phyloP scores from a whole-genome alignment of 2,888 invertebrate species.

The Drosophila recens region DNA sequence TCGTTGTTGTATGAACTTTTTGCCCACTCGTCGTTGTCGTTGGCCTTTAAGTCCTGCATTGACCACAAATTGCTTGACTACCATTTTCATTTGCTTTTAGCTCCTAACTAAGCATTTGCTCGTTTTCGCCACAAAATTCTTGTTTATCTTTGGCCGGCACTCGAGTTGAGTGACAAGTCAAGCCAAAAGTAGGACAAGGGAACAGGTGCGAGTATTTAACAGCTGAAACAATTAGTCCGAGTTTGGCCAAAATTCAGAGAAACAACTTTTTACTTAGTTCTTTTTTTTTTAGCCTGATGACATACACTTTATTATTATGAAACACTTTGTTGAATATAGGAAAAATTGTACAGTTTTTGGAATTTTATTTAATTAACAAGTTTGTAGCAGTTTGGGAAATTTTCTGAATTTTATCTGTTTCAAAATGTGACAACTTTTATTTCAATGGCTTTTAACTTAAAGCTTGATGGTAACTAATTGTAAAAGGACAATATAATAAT shows the following conservation, averaged over 20 bases:
- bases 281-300: not conserved
- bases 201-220: conserved; percentile 50
- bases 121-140: conserved; percentile 41
- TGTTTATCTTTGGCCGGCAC: conserved; percentile 55
- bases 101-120: conserved; percentile 62
- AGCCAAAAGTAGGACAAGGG: conserved; percentile 20
- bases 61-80: conserved; percentile 77
- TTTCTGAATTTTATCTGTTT: not conserved
- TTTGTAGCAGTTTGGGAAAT: not conserved
- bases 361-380: not conserved
- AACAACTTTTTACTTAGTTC: conserved; percentile 18
- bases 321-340: conserved; percentile 9
- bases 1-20: conserved; percentile 48
- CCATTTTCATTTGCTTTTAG: conserved; percentile 72
- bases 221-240: conserved; percentile 67
- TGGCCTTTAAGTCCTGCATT: conserved; percentile 59
- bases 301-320: conserved; percentile 2
- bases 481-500: too few species aligned
- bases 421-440: not conserved
- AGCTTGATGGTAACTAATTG: too few species aligned
- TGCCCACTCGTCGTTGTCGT: conserved; percentile 20
- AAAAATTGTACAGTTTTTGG: not conserved
- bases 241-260: not conserved
- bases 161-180: conserved; percentile 61
- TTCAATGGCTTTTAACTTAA: too few species aligned